Evolutionary conservation across 2,888 invertebrate species (phyloP), one percentile per base, ranked within the genome.

Genomic region (Nemurella pictetii): DNA sequence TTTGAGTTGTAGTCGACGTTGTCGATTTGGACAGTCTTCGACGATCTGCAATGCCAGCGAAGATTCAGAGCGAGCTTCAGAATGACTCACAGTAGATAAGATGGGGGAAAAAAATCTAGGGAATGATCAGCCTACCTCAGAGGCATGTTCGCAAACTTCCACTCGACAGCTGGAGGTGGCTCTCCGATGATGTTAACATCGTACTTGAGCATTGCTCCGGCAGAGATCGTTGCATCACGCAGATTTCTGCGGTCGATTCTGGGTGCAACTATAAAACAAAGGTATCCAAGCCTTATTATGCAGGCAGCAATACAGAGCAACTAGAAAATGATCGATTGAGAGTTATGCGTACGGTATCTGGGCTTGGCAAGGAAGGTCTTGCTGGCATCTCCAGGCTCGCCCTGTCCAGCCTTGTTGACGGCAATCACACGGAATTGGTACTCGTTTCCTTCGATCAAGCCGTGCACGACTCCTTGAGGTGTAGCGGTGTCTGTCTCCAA

Each of bases 391-490:
- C 98, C 97, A 0, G 98, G 97, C 88, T 97, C 96, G 88, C 98
- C 97, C 89, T 95, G 95, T 0, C 99, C 99, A 12, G 97, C 98
- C 90, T 97, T 97, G 91, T 99, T 99, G 84, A 98, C 92, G 9
- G 99, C 99, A 87, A 97, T 94, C 35, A 99, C 95, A 35, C 99
- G 94, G 95, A 99, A 99, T 90, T 98, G 98, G 90, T 98, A 98
- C 89, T 98, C 98, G 90, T 97, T 97, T 87, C 98, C 98, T 92
- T 98, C 98, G 88, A 96, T 96, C 81, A 99, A 91, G 75, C 97
- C 97, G 89, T 95, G 95, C n/a, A 98, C 95, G 84, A 95, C 95
- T 83, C 95, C 98, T 85, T 93, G 91, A 0, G 96, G 94, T 5
- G 92, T 92, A 0, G 96, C 93, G 29, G 94, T 93, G 85, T 95